phyloP scores from a whole-genome alignment of 2,888 invertebrate species.

The Hemistola chrysoprasaria region DNA sequence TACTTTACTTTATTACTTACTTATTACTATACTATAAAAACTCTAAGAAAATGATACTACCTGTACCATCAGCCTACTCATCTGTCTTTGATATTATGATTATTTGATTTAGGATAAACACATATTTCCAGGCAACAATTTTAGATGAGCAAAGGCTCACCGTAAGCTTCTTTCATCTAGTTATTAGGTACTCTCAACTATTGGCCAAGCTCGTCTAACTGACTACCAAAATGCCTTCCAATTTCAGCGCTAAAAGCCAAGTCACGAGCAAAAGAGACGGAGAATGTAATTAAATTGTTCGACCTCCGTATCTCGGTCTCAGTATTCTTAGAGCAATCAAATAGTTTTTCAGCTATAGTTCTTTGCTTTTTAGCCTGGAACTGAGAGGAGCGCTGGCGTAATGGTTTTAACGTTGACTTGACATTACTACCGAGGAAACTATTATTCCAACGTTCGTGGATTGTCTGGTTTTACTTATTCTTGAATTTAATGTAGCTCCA shows the following conservation, averaged over 20 bases:
- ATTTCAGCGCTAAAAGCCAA: constrained; percentile 41
- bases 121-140: too few relatives aligned
- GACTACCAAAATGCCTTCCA: constrained; percentile 9
- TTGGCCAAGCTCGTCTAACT: neutral
- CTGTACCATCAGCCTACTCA: too few relatives aligned
- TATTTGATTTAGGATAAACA: too few relatives aligned
- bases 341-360: constrained; percentile 56
- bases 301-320: constrained; percentile 48
- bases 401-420: constrained; percentile 35
- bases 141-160: too few relatives aligned
- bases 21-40: too few relatives aligned
- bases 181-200: too few relatives aligned
- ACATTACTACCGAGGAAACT: constrained; percentile 24
- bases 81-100: too few relatives aligned
- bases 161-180: too few relatives aligned
- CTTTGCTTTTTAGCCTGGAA: constrained; percentile 47
- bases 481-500: too few relatives aligned
- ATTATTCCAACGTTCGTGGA: constrained; percentile 4
- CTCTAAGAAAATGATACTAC: too few relatives aligned
- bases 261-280: constrained; percentile 53
- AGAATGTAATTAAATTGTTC: constrained; percentile 72
- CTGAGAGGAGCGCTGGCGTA: constrained; percentile 35
- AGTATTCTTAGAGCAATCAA: constrained; percentile 52
- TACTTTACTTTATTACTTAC: too few relatives aligned
- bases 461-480: constrained; percentile 1